phyloP scores from a whole-genome alignment of 2,797 vertebrate genomes.

The Pygocentrus nattereri region DNA sequence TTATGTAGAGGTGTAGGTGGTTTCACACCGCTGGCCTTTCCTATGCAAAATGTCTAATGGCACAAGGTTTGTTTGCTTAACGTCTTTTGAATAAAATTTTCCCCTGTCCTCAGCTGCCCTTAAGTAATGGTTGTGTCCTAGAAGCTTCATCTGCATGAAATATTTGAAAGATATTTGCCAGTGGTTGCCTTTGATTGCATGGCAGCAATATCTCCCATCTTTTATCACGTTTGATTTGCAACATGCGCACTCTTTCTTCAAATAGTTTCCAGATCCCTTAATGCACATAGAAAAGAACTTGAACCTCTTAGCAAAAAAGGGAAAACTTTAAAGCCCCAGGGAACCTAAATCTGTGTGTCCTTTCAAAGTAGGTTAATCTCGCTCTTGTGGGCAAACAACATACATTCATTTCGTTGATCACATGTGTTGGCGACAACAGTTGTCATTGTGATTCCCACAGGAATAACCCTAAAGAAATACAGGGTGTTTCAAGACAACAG shows the following conservation, averaged over 20 bases:
- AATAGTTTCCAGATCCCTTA: neutral
- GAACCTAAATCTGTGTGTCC: too few species aligned
- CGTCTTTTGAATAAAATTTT: neutral
- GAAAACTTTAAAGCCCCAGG: too few species aligned
- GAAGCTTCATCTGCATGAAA: neutral
- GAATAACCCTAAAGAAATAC: slow-evolving; percentile 89
- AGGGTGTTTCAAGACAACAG: slow-evolving; percentile 89
- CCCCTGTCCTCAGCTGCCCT: neutral
- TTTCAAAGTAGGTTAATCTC: too few species aligned
- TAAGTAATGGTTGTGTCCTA: neutral
- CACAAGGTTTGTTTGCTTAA: neutral
- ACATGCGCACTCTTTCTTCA: neutral
- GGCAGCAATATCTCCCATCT: too few species aligned
- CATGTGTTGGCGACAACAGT: neutral
- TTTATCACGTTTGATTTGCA: too few species aligned
- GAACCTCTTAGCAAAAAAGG: too few species aligned
- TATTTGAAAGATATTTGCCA: neutral
- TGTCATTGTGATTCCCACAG: slow-evolving; percentile 65
- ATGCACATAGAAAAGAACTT: neutral
- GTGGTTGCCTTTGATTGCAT: neutral
- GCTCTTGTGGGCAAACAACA: too few species aligned
- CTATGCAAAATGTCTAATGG: slow-evolving; percentile 4
- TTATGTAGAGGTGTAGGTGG: neutral
- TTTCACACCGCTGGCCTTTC: slow-evolving; percentile 22
- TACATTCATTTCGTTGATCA: neutral